Percentiles rank a stretch among this genome's conserved stretches.
phyloP scores from a whole-genome alignment of 2,888 invertebrate species.

The Melipona bicolor region DNA sequence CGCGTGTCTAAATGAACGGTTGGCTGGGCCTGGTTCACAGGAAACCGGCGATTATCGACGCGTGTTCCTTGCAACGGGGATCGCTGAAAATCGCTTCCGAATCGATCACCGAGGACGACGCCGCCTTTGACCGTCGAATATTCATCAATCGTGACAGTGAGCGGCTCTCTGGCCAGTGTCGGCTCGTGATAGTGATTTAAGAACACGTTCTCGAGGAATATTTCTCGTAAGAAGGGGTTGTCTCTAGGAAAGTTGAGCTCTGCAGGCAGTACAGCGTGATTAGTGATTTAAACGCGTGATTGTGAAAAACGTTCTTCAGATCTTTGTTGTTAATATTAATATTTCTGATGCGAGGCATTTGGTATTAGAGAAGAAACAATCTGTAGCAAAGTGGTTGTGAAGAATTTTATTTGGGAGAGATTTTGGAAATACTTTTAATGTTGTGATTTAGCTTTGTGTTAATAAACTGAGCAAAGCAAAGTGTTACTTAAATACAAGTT shows the following conservation, averaged over 20 bases:
- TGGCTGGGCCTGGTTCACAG: conserved; percentile 19
- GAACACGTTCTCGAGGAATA: background rate
- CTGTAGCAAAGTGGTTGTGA: no score
- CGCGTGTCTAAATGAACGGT: conserved; percentile 43
- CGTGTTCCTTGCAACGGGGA: conserved; percentile 28
- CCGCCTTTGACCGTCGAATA: conserved; percentile 2
- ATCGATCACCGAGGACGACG: conserved; percentile 10
- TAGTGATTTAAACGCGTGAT: background rate
- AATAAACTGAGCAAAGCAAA: no score
- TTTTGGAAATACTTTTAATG: no score
- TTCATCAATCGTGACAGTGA: background rate
- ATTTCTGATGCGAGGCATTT: no score
- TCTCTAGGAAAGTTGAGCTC: background rate
- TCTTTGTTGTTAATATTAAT: no score
- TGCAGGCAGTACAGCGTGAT: background rate
- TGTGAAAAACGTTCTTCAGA: background rate
- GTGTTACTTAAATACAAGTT: background rate
- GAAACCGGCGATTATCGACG: conserved; percentile 47
- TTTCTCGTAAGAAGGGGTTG: background rate
- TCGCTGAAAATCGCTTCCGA: conserved; percentile 45
- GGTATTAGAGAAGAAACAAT: no score
- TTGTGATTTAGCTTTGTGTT: no score
- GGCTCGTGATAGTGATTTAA: background rate
- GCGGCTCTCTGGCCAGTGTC: background rate
- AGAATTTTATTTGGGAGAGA: no score